Evolutionary conservation across 2,888 invertebrate species (phyloP).

Genomic region (Watsonalla binaria): DNA sequence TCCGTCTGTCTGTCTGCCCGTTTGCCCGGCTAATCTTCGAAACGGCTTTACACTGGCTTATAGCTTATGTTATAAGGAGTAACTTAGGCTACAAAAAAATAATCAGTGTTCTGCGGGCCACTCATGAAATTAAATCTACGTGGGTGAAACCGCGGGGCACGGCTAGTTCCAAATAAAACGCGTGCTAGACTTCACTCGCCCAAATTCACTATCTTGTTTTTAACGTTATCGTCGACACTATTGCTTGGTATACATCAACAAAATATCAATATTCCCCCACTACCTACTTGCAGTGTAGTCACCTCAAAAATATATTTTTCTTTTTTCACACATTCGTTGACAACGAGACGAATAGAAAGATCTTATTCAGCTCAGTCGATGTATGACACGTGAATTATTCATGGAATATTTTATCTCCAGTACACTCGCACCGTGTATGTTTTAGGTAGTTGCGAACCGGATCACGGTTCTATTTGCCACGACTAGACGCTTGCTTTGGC

Average conservation of each 20-base stretch:
- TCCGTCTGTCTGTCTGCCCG: too few species aligned
- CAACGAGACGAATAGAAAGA: constrained; percentile 36
- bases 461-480: constrained; percentile 26
- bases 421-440: constrained; percentile 54
- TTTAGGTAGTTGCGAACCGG: constrained; percentile 39
- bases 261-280: not conserved
- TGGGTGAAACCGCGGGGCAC: too few species aligned
- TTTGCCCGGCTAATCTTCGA: too few species aligned
- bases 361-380: constrained; percentile 53
- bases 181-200: too few species aligned
- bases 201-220: too few species aligned
- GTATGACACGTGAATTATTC: constrained; percentile 68
- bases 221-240: too few species aligned
- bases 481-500: constrained; percentile 16
- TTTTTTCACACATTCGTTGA: constrained; percentile 27
- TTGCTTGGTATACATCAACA: not conserved
- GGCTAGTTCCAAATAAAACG: too few species aligned
- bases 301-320: constrained; percentile 12
- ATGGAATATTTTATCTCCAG: constrained; percentile 65
- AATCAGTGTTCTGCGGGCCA: too few species aligned
- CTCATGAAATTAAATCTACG: too few species aligned
- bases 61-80: too few species aligned
- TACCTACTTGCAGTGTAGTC: constrained; percentile 20
- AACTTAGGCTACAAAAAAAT: too few species aligned
- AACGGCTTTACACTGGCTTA: too few species aligned